phyloP scores from a whole-genome alignment of 2,888 invertebrate genomes.

The Morpho helenor region DNA sequence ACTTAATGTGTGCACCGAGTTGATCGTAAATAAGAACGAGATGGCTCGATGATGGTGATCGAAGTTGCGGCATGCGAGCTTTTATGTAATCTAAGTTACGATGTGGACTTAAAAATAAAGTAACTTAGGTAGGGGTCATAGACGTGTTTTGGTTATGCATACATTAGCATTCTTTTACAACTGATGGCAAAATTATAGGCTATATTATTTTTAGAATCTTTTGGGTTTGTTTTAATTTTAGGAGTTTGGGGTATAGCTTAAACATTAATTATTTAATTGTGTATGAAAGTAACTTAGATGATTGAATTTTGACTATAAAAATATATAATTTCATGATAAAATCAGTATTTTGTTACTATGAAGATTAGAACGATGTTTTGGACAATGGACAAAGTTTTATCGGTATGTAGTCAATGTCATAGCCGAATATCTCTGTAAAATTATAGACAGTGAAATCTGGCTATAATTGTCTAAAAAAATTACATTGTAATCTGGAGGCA shows the following conservation, averaged over 20 bases:
- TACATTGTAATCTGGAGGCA: not conserved
- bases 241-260: too few species aligned
- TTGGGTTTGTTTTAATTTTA: too few species aligned
- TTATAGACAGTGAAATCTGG: not conserved
- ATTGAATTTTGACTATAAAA: too few species aligned
- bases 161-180: not conserved
- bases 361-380: too few species aligned
- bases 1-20: constrained; percentile 9
- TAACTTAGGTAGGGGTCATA: constrained; percentile 2
- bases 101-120: constrained; percentile 3
- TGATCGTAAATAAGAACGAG: constrained; percentile 16
- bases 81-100: constrained; percentile 14
- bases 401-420: too few species aligned
- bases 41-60: constrained; percentile 16
- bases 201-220: too few species aligned
- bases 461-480: too few species aligned
- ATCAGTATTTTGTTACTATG: too few species aligned
- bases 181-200: not conserved
- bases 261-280: too few species aligned
- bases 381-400: too few species aligned
- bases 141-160: not conserved
- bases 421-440: not conserved
- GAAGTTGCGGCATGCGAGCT: constrained; percentile 12
- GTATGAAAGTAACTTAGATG: too few species aligned
- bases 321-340: too few species aligned